Base-by-base conservation (phyloP, 2,888 invertebrate genomes). In the Alsophila aescularia region DNA sequence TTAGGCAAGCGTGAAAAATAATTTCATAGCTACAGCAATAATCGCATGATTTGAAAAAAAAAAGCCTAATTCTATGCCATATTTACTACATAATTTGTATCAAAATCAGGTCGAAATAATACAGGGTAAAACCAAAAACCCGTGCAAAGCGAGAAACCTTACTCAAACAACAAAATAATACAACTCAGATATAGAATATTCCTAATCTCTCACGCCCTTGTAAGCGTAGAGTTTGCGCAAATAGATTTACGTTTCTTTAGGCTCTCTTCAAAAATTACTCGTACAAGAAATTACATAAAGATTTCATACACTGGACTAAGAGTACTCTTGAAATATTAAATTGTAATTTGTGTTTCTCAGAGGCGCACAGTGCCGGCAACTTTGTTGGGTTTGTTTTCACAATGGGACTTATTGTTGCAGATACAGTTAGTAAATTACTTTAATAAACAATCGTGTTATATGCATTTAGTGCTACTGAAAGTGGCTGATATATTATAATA, bases 301-400 rank as follows among this genome's bases (percentile, higher is more conserved):
- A 55, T 58, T 60, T 66, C 65, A 63, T 34, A 43, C 51, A 44
- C 43, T 60, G 59, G 56, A 58, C 63, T 63, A 61, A 61, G 59
- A 61, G 54, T 47, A 44, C 54, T 42, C 34, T 27, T 75, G 55
- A 75, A 75, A 75, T 75, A 75, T 75, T 75, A 75, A 75, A 75
- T 67, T 67, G 64, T 73, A 70, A 75, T 75, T 73, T 72, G 68
- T 69, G 60, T 62, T 52, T 44, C 56, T 58, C 52, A 50, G 59
- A 41, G 45, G 58, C 58, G 34, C 51, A 50, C 29, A 51, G 52
- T 56, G 24, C 63, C 44, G 32, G 58, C 39, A 55, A 61, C 52
- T 57, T 53, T 39, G 34, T 42, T 35, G 14, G 34, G 39, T 42
- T 50, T 53, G 45, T 51, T 51, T 49, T 49, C 49, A 40, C 52